phyloP scores from a whole-genome alignment of 2,797 vertebrate species.

The Coranthus polyacanthus region DNA sequence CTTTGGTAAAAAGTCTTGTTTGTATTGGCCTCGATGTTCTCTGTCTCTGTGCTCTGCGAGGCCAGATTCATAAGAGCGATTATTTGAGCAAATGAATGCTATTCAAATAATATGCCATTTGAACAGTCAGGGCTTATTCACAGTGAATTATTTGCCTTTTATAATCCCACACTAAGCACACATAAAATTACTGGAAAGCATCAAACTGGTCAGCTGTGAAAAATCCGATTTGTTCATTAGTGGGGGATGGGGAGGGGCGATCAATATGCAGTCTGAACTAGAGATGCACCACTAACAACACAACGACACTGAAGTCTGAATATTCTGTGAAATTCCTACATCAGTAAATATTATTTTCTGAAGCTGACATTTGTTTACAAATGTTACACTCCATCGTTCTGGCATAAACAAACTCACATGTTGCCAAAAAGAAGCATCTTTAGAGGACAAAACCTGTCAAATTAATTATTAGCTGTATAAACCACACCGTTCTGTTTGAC shows the following conservation, averaged over 20 bases:
- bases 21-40: constrained; percentile 68
- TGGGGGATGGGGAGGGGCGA: constrained; percentile 60
- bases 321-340: constrained; percentile 52
- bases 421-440: constrained; percentile 50
- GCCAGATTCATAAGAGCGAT: constrained; percentile 85
- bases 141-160: constrained; percentile 88
- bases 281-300: constrained; percentile 72
- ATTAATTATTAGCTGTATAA: constrained; percentile 76
- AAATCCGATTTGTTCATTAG: constrained; percentile 90
- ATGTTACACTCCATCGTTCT: constrained; percentile 41
- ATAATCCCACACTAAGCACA: constrained; percentile 88
- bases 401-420: constrained; percentile 60
- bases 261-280: constrained; percentile 79
- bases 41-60: constrained; percentile 66
- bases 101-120: constrained; percentile 86
- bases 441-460: constrained; percentile 72
- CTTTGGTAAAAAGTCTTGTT: constrained; percentile 80
- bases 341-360: constrained; percentile 31
- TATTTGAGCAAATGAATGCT: constrained; percentile 89
- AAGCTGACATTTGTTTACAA: constrained; percentile 62
- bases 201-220: constrained; percentile 89
- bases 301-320: constrained; percentile 45
- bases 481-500: constrained; percentile 70
- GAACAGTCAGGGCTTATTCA: constrained; percentile 85
- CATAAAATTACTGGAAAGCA: constrained; percentile 90